Percentiles rank a stretch among this genome's conserved stretches.
These are phyloP conservation scores for Apocheima hispidaria DNA, from an alignment of 2,888 invertebrate genomes.

Conservation along the genomic window DNA sequence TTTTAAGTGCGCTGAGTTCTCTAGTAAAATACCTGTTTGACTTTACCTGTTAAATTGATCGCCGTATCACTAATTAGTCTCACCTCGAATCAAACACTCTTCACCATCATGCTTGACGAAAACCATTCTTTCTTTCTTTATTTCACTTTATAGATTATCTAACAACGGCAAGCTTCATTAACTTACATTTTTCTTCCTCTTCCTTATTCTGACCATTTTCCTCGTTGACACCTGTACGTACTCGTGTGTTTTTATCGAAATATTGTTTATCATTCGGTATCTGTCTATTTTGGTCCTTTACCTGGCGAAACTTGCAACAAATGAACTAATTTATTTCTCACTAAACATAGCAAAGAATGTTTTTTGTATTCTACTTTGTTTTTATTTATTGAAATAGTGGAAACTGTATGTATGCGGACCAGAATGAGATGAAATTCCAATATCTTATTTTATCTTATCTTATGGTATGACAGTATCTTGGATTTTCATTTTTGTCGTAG, in stretches of 20 bases:
- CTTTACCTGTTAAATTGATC: neutral
- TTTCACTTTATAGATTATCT: conserved; percentile 4
- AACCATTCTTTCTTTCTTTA: conserved; percentile 13
- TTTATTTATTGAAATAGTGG: neutral
- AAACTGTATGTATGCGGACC: neutral
- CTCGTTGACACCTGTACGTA: conserved; percentile 4
- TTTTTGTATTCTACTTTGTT: neutral
- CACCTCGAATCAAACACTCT: conserved; percentile 23
- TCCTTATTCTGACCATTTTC: conserved; percentile 29
- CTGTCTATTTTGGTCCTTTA: conserved; percentile 2
- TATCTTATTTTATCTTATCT: conserved; percentile 8
- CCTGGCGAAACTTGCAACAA: conserved; percentile 26
- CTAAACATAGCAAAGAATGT: neutral
- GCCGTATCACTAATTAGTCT: neutral
- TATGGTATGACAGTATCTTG: conserved; percentile 1
- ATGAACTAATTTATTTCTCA: neutral
- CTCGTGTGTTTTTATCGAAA: conserved; percentile 8
- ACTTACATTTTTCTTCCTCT: conserved; percentile 36
- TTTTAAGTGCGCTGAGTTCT: too few relatives aligned
- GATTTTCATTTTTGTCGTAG: neutral
- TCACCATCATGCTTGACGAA: conserved; percentile 12
- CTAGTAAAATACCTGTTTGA: too few relatives aligned
- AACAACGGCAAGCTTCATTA: neutral
- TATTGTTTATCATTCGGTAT: conserved; percentile 30
- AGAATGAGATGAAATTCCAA: neutral